Percentiles rank a stretch among this genome's conserved stretches.
Conservation (phyloP, 2,888 invertebrate genomes). For the Tinea semifulvella region DNA sequence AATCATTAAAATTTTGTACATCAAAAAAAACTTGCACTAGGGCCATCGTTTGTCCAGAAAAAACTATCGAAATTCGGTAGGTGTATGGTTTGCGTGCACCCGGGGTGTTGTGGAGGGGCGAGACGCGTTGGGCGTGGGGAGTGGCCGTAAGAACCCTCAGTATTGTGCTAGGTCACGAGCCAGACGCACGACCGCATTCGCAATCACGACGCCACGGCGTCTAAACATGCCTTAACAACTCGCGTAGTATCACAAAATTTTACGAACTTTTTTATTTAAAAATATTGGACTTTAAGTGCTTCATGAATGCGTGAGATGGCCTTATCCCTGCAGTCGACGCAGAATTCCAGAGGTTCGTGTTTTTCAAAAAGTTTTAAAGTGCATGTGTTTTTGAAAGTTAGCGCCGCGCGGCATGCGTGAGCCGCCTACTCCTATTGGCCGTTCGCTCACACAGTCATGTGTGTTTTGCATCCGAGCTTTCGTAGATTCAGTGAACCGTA, state of each 20-base stretch:
- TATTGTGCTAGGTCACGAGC: constrained; percentile 73
- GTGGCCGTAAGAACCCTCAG: constrained; percentile 48
- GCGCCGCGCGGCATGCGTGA: constrained; percentile 55
- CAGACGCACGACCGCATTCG: constrained; percentile 43
- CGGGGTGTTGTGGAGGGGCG: constrained; percentile 22
- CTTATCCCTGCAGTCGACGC: constrained; percentile 67
- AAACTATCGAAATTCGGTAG: constrained; percentile 61
- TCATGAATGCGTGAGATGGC: constrained; percentile 64
- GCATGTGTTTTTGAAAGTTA: constrained; percentile 45
- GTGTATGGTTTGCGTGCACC: constrained; percentile 45
- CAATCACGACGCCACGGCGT: constrained; percentile 44
- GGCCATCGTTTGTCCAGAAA: constrained; percentile 55
- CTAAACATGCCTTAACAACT: constrained; percentile 35
- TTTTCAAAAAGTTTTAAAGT: constrained; percentile 1
- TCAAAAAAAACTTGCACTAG: too few species aligned
- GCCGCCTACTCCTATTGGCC: constrained; percentile 48
- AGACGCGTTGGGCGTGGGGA: constrained; percentile 46
- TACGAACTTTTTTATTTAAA: background rate
- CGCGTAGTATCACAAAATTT: background rate
- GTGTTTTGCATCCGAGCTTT: constrained; percentile 59
- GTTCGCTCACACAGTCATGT: constrained; percentile 55
- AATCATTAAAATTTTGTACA: too few species aligned
- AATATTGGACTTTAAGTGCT: constrained; percentile 33
- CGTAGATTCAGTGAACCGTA: constrained; percentile 64
- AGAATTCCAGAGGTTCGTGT: constrained; percentile 59